Base-by-base conservation (phyloP, 1,140 invertebrate genomes). In the Colletes gigas region DNA sequence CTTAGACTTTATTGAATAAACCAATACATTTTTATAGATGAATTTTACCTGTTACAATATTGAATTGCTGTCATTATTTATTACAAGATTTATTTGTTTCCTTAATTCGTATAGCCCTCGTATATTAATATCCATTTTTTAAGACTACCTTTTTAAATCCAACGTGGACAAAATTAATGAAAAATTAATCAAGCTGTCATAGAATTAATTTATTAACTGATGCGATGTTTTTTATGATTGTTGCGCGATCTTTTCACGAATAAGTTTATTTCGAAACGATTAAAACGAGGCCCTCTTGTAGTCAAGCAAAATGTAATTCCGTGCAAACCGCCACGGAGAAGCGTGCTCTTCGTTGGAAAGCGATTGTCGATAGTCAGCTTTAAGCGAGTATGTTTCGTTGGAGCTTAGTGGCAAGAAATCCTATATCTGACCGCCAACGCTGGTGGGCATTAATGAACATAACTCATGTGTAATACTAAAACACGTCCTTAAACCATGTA, bases 401-500 rank as follows among this genome's bases (percentile, higher is more conserved):
- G n/a, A 41, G 63, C 17, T 71, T 44, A 54, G 57, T 4, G 30
- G 30, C 44, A 0, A 8, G 74, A 1, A n/a, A 50, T 39, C 12
- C 39, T 21, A 30, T 65, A 50, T 65, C n/a, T 55, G 52, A 78
- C 69, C 59, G 8, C 7, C 17, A 44, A 30, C 7, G 19, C 8
- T 55, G 39, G 47, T n/a, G 7, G 50, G 5, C 14, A 54, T 78
- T 71, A 65, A 78, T 30, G 50, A 55, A 55, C 50, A 47, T 10
- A 54, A 63, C 76, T 59, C 21, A n/a, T 21, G 4, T 17, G 12
- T 66, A 14, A 50, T 30, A 57, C 30, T 30, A 50, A 50, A 69
- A 52, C 9, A 9, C 10, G 15, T 15, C 19, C 12, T 41, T 57
- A n/a, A 14, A 47, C 10, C 17, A 9, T n/a, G 19, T 17, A 54